Evolutionary conservation across 2,888 invertebrate genomes (phyloP).

Genomic region (Eilema caniola): DNA sequence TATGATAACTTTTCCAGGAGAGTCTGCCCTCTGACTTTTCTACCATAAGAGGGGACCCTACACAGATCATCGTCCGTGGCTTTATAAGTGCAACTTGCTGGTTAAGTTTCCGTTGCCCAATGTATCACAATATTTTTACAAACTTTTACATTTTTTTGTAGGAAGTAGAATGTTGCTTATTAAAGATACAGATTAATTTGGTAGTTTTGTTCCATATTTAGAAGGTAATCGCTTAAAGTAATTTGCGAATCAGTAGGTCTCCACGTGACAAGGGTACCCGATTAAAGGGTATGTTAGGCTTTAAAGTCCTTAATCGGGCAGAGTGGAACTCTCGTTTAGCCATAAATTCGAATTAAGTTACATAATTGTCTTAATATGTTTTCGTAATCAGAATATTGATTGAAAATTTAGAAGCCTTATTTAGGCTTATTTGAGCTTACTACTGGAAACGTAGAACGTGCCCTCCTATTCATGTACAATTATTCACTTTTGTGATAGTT

Average conservation of each 20-base stretch:
- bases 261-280: conserved; percentile 19
- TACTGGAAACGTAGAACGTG: too few relatives aligned
- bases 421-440: too few relatives aligned
- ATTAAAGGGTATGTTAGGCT: conserved; percentile 12
- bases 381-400: conserved; percentile 8
- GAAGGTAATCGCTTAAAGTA: conserved; percentile 19
- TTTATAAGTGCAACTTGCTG: too few relatives aligned
- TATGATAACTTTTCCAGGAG: too few relatives aligned
- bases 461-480: too few relatives aligned
- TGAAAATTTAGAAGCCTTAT: background rate
- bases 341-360: conserved; percentile 20
- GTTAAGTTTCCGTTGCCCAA: too few relatives aligned
- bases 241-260: conserved; percentile 22
- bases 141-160: background rate
- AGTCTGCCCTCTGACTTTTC: too few relatives aligned
- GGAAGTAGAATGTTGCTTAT: background rate
- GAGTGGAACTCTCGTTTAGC: conserved; percentile 13
- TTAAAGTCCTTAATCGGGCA: conserved; percentile 16
- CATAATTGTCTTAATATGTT: conserved; percentile 18
- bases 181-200: too few relatives aligned
- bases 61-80: too few relatives aligned
- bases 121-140: too few relatives aligned
- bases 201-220: background rate
- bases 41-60: too few relatives aligned
- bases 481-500: too few relatives aligned